phyloP scores from a whole-genome alignment of 2,113 vertebrate genomes.

The Cricetomys ansorgei region DNA sequence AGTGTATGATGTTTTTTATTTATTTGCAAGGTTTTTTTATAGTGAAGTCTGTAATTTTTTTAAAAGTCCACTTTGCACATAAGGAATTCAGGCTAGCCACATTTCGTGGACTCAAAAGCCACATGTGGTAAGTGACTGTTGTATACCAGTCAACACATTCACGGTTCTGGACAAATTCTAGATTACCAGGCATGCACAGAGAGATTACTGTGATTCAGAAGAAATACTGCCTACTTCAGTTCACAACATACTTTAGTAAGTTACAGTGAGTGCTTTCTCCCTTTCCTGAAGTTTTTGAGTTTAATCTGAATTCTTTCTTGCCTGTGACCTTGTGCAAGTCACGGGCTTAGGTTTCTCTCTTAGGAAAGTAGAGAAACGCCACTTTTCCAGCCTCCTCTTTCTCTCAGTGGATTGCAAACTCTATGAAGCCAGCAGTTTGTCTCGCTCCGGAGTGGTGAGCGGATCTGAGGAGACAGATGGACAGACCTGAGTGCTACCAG shows the following conservation, averaged over 20 bases:
- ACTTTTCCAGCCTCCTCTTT: not conserved
- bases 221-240: not conserved
- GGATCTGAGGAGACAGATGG: not conserved
- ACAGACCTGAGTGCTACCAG: not conserved
- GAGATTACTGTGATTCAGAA: constrained; percentile 4
- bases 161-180: not conserved
- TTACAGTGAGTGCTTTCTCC: not conserved
- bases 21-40: not conserved
- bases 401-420: not conserved
- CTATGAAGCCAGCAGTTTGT: not conserved
- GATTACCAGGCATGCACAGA: not conserved
- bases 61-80: not conserved
- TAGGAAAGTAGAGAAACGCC: not conserved
- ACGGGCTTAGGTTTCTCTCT: not conserved
- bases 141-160: not conserved
- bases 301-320: not conserved
- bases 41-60: not conserved
- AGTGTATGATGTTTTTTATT: not conserved
- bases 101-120: not conserved
- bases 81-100: not conserved
- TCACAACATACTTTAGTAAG: not conserved
- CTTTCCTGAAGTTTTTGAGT: not conserved
- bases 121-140: not conserved
- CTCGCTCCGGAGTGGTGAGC: not conserved
- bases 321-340: not conserved